Conservation (phyloP, 37 sponge, comb jelly and placozoan species). For the Amphimedon queenslandica region DNA sequence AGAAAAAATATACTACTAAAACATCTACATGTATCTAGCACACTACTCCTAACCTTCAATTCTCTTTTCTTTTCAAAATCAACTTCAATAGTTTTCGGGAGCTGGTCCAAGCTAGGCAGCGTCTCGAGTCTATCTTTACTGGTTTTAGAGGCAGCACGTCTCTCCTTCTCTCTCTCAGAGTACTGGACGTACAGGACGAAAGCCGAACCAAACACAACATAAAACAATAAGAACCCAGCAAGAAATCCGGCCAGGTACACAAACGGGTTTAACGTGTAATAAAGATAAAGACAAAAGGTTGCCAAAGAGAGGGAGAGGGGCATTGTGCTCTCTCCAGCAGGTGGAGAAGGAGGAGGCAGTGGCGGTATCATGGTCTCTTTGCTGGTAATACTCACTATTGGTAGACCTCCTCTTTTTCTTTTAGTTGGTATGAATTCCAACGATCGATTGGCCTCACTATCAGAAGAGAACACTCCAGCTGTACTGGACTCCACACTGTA, state of each 20-base stretch:
- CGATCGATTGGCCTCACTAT: too few species aligned
- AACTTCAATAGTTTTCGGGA: slow-evolving; percentile 11
- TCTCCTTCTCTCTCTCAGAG: slow-evolving; percentile 8
- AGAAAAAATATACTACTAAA: not conserved
- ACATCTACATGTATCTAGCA: not conserved
- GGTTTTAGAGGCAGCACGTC: not conserved
- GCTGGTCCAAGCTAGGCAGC: not conserved
- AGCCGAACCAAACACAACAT: slow-evolving; percentile 24
- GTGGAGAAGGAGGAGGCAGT: not conserved
- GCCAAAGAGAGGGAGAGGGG: slow-evolving; percentile 3
- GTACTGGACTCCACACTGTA: too few species aligned
- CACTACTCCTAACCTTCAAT: not conserved
- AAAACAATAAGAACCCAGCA: slow-evolving; percentile 52
- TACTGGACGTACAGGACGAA: slow-evolving; percentile 50
- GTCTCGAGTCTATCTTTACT: not conserved
- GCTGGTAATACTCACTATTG: not conserved
- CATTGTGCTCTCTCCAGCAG: not conserved
- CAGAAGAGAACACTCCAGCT: too few species aligned
- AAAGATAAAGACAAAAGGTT: slow-evolving; percentile 46
- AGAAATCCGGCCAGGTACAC: slow-evolving; percentile 66
- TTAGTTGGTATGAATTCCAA: too few species aligned
- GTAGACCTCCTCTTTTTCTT: not conserved
- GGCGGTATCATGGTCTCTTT: not conserved
- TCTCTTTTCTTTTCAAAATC: slow-evolving; percentile 8
- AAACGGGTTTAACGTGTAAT: slow-evolving; percentile 52